Conservation (phyloP, 2,113 vertebrate species). For the Gnathonemus echidnorhynchus region DNA sequence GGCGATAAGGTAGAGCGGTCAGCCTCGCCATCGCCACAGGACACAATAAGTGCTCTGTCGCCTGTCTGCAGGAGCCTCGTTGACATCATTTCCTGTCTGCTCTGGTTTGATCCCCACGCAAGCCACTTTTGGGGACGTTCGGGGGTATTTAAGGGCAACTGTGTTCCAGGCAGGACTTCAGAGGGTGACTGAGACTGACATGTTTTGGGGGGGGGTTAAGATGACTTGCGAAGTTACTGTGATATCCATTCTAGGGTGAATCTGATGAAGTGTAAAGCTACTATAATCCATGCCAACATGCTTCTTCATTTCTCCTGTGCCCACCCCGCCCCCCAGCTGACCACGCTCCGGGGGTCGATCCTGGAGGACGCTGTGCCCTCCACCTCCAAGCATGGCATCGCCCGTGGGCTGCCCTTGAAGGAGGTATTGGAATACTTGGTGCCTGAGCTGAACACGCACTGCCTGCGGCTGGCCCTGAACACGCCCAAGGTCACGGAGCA, state of each 20-base stretch:
- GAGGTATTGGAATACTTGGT: constrained; percentile 86
- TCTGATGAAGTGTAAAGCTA: background rate
- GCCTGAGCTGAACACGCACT: constrained; percentile 83
- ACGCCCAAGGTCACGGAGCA: constrained; percentile 93
- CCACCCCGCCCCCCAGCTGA: constrained; percentile 60
- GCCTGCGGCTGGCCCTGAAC: constrained; percentile 85
- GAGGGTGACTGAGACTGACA: background rate
- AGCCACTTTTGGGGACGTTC: background rate
- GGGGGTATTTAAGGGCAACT: background rate
- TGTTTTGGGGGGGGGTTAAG: background rate
- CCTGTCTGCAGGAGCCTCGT: background rate
- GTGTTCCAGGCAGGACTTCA: background rate
- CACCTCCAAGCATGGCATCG: constrained; percentile 84
- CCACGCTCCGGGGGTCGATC: constrained; percentile 80
- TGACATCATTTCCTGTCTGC: background rate
- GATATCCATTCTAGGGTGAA: background rate
- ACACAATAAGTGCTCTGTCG: constrained; percentile 9
- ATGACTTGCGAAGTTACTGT: background rate
- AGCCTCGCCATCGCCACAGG: background rate
- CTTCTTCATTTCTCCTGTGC: background rate
- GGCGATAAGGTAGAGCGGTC: background rate
- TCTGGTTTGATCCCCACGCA: background rate
- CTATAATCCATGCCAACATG: background rate
- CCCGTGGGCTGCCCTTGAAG: constrained; percentile 81
- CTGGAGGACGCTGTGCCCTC: constrained; percentile 87